Conservation (phyloP, 2,113 vertebrate species). For the Bubo scandiacus region DNA sequence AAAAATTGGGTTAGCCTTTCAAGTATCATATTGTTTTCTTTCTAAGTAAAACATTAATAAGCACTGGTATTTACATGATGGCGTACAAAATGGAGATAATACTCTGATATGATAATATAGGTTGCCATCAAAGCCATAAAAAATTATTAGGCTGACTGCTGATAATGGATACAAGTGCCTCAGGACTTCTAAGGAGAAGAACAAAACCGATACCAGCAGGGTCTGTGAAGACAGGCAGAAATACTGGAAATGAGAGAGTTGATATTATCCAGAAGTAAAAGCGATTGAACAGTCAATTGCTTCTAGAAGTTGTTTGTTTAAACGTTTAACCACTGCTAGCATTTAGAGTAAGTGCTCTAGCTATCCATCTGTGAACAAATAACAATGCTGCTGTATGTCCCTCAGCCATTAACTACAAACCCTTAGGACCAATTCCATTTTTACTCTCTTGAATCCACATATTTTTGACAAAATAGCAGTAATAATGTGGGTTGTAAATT, state of each 20-base stretch:
- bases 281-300: slow-evolving; percentile 38
- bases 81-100: background rate
- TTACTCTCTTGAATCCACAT: background rate
- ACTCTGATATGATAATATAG: background rate
- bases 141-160: background rate
- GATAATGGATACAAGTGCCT: background rate
- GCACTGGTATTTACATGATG: background rate
- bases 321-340: background rate
- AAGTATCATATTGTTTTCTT: background rate
- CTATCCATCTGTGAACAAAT: slow-evolving; percentile 36
- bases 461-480: slow-evolving; percentile 18
- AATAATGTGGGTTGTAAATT: slow-evolving; percentile 10
- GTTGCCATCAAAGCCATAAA: background rate
- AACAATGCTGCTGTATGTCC: background rate
- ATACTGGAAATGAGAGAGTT: background rate
- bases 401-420: background rate
- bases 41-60: background rate
- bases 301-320: slow-evolving; percentile 51
- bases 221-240: background rate
- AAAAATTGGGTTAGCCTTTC: background rate
- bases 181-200: background rate
- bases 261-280: slow-evolving; percentile 39
- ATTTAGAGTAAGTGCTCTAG: background rate
- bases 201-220: background rate
- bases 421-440: slow-evolving; percentile 16